phyloP scores from a whole-genome alignment of 2,113 vertebrate genomes.

The Coreoperca whiteheadi region DNA sequence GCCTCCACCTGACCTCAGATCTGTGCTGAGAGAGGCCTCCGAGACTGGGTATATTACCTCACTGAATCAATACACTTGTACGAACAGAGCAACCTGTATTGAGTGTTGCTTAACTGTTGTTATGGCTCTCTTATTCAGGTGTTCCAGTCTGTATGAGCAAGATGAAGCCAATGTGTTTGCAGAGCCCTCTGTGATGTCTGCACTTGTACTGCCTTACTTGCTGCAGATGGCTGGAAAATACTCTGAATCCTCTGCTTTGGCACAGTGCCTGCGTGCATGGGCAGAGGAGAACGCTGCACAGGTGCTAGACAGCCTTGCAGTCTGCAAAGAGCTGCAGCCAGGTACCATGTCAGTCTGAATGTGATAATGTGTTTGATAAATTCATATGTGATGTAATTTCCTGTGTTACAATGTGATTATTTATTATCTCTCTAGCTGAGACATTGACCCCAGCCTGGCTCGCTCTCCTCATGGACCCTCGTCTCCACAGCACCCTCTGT shows the following conservation, averaged over 20 bases:
- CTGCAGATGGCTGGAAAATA: conserved; percentile 75
- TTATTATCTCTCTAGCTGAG: conserved; percentile 65
- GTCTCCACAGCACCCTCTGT: conserved; percentile 78
- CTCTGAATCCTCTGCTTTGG: conserved; percentile 61
- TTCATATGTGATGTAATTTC: background rate
- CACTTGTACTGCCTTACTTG: conserved; percentile 83
- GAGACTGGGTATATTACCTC: conserved; percentile 75
- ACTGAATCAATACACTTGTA: background rate
- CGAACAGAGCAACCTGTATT: background rate
- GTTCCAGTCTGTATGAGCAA: conserved; percentile 86
- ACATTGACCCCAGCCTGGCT: conserved; percentile 69
- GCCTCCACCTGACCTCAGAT: conserved; percentile 80
- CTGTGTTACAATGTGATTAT: background rate
- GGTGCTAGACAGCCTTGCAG: conserved; percentile 74
- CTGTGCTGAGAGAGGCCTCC: conserved; percentile 76
- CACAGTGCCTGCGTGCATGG: conserved; percentile 77
- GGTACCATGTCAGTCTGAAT: conserved; percentile 70
- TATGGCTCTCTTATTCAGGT: conserved; percentile 70
- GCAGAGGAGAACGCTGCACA: conserved; percentile 48
- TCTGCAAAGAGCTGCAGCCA: conserved; percentile 76
- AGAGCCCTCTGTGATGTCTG: conserved; percentile 84
- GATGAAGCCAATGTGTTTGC: conserved; percentile 89
- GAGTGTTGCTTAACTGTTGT: background rate
- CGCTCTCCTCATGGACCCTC: conserved; percentile 80
- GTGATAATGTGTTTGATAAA: background rate